A percentile compares a stretch with the other conserved stretches of the same genome.
Conservation (phyloP, 35 echinoderm and acorn worm genomes). For the Heliocidaris erythrogramma region DNA sequence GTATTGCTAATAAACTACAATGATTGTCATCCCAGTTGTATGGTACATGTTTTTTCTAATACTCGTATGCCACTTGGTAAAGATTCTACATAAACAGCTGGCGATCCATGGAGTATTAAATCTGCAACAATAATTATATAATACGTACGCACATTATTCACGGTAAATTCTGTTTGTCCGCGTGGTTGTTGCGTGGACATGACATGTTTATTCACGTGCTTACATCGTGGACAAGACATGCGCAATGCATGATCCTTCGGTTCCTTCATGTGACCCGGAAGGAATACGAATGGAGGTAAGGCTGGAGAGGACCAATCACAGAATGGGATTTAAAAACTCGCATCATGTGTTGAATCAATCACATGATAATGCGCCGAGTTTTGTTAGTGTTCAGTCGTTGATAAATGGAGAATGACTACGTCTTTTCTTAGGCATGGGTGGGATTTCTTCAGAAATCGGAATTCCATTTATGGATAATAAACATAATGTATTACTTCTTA, state of each 20-base stretch:
- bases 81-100: not conserved
- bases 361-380: not conserved
- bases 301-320: constrained; percentile 53
- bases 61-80: not conserved
- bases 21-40: not conserved
- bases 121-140: constrained; percentile 42
- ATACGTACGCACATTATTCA: constrained; percentile 12
- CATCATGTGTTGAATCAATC: constrained; percentile 5
- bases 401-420: not conserved
- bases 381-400: not conserved
- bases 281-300: constrained; percentile 37
- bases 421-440: not conserved
- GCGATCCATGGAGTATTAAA: constrained; percentile 31
- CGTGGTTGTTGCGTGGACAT: not conserved
- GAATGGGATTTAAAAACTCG: constrained; percentile 37
- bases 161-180: not conserved
- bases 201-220: constrained; percentile 18
- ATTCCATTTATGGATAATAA: not conserved
- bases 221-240: not conserved
- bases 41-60: not conserved
- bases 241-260: constrained; percentile 4
- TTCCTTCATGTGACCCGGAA: constrained; percentile 14
- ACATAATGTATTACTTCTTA: not conserved
- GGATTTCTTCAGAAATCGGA: not conserved
- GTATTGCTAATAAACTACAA: not conserved